Evolutionary conservation across 2,888 invertebrate genomes (phyloP).

Genomic region (Ditula angustiorana): DNA sequence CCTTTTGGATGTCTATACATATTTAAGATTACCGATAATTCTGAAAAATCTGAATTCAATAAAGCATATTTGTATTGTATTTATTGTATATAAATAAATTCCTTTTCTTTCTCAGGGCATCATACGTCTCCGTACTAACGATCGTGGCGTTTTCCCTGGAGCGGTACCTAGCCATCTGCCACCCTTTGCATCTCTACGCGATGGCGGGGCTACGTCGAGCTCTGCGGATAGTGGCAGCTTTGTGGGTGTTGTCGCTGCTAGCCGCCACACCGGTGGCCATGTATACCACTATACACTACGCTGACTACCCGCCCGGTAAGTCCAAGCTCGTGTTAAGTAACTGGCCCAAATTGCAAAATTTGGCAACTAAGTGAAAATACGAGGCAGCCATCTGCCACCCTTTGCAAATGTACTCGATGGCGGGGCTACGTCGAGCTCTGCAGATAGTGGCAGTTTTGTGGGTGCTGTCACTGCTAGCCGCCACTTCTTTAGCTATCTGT

Average conservation of each 20-base stretch:
- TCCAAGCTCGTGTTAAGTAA: slow-evolving; percentile 11
- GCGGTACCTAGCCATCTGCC: slow-evolving; percentile 95
- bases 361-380: too few relatives aligned
- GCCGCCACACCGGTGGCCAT: slow-evolving; percentile 92
- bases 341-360: too few relatives aligned
- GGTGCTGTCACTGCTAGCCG: slow-evolving; percentile 90
- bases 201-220: slow-evolving; percentile 94
- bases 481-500: slow-evolving; percentile 92
- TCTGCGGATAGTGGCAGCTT: slow-evolving; percentile 89
- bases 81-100: too few relatives aligned
- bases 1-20: too few relatives aligned
- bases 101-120: slow-evolving; percentile 90
- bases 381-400: slow-evolving; percentile 97
- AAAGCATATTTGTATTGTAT: too few relatives aligned
- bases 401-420: slow-evolving; percentile 92
- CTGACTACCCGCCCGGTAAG: slow-evolving; percentile 89
- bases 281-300: slow-evolving; percentile 90
- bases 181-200: slow-evolving; percentile 92
- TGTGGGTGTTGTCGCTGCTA: slow-evolving; percentile 91
- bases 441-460: slow-evolving; percentile 92
- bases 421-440: slow-evolving; percentile 92
- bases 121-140: slow-evolving; percentile 95
- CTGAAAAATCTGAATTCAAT: too few relatives aligned
- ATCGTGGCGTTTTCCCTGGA: slow-evolving; percentile 97
- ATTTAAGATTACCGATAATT: too few relatives aligned